Conservation (phyloP, 2,888 invertebrate species). For the Pteria penguin region DNA sequence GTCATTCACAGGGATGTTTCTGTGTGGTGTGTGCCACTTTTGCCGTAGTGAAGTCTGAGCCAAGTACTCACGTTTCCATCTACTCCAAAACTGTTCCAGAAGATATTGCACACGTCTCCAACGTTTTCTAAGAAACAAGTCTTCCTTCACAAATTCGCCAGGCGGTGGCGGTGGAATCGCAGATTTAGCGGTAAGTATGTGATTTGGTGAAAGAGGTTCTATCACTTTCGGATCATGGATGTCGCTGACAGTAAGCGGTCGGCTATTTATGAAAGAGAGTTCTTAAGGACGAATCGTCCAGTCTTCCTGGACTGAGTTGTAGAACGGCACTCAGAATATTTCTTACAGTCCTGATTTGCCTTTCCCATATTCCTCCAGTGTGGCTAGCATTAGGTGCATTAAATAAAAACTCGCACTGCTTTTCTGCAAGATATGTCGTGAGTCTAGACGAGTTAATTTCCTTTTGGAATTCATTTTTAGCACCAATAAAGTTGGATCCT, state of each 20-base stretch:
- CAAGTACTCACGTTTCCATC: conserved; percentile 38
- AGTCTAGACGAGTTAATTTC: conserved; percentile 6
- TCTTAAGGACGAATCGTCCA: conserved; percentile 29
- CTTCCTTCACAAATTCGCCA: conserved; percentile 37
- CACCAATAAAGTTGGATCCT: conserved; percentile 63
- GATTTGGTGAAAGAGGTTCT: conserved; percentile 41
- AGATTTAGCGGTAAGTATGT: conserved; percentile 39
- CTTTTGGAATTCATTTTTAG: conserved; percentile 52
- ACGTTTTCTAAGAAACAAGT: conserved; percentile 33
- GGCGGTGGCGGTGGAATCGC: conserved; percentile 39
- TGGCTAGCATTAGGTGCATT: conserved; percentile 60
- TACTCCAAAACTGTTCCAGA: conserved; percentile 29
- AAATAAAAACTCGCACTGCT: conserved; percentile 48
- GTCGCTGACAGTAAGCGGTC: conserved; percentile 36
- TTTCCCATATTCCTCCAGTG: conserved; percentile 62
- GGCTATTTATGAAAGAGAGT: conserved; percentile 27
- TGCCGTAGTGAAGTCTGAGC: conserved; percentile 25
- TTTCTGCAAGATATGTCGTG: conserved; percentile 29
- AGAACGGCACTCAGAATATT: conserved; percentile 52
- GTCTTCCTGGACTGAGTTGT: conserved; percentile 26
- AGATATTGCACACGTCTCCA: conserved; percentile 36
- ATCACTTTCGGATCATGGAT: conserved; percentile 33
- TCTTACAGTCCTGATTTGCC: conserved; percentile 55
- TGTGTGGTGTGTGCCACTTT: conserved; percentile 43
- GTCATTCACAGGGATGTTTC: conserved; percentile 34